Percentiles rank a stretch among this genome's conserved stretches.
Conservation (phyloP, 2,797 vertebrate genomes). For the Clamator glandarius region DNA sequence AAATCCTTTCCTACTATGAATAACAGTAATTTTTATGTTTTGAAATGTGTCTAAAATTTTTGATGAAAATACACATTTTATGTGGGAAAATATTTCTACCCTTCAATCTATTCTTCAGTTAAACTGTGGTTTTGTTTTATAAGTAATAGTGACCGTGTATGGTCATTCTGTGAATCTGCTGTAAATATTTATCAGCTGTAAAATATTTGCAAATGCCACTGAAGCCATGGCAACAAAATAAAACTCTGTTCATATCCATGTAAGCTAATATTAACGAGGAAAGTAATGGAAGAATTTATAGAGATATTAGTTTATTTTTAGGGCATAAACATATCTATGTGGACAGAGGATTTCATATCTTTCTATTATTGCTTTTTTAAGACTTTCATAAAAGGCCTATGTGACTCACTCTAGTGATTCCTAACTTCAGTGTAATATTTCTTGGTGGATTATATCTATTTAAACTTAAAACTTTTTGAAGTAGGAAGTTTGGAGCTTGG, state of each 20-base stretch:
- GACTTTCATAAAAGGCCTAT: not conserved
- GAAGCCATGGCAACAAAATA: not conserved
- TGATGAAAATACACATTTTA: not conserved
- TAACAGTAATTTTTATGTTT: not conserved
- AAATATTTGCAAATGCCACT: not conserved
- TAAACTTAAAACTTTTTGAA: not conserved
- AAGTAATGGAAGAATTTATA: not conserved
- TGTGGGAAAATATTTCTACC: not conserved
- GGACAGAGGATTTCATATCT: not conserved
- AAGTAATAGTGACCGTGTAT: accelerated
- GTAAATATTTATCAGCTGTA: not conserved
- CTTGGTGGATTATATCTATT: not conserved
- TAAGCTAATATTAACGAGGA: not conserved
- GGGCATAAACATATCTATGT: not conserved
- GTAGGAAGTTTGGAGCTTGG: not conserved
- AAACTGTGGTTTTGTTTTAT: not conserved
- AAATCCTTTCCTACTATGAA: not conserved
- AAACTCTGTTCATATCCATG: not conserved
- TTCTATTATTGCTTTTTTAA: not conserved
- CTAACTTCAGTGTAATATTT: not conserved
- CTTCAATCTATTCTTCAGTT: not conserved
- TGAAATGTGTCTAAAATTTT: not conserved
- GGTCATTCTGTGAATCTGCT: not conserved
- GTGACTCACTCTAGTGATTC: not conserved
- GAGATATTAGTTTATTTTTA: not conserved